Conservation (phyloP, 2,113 vertebrate genomes). For the Silurus meridionalis region DNA sequence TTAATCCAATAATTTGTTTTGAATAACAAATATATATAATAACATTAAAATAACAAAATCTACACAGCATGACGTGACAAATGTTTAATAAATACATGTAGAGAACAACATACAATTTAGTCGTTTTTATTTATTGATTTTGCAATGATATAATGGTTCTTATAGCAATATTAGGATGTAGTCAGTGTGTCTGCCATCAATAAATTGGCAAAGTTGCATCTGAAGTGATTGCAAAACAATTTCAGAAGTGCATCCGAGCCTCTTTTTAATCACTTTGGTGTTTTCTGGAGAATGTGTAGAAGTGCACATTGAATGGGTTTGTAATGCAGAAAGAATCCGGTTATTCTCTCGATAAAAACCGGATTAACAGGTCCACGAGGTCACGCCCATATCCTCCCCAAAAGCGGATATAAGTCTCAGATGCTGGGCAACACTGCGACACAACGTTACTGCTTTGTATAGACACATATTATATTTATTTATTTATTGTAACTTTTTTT, state of each 20-base stretch:
- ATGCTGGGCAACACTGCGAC: no score
- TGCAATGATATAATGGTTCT: neutral
- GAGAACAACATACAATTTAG: neutral
- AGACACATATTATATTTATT: no score
- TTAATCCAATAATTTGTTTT: neutral
- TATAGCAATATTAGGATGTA: neutral
- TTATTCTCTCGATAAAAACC: constrained; percentile 53
- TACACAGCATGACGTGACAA: neutral
- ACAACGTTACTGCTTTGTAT: no score
- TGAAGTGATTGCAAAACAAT: neutral
- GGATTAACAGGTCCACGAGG: constrained; percentile 64
- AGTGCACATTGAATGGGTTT: constrained; percentile 16
- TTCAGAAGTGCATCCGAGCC: neutral
- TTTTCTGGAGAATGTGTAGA: neutral
- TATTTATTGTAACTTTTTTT: neutral
- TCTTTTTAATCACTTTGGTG: constrained; percentile 7
- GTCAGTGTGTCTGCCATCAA: neutral
- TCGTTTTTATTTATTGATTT: neutral
- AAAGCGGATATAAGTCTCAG: neutral
- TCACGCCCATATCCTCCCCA: constrained; percentile 53
- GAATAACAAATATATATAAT: neutral
- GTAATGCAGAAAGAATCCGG: constrained; percentile 57
- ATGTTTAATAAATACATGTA: no score
- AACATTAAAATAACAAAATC: neutral
- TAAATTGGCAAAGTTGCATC: neutral